Base-by-base conservation (phyloP, 2,888 invertebrate species). In the Ceramica pisi region DNA sequence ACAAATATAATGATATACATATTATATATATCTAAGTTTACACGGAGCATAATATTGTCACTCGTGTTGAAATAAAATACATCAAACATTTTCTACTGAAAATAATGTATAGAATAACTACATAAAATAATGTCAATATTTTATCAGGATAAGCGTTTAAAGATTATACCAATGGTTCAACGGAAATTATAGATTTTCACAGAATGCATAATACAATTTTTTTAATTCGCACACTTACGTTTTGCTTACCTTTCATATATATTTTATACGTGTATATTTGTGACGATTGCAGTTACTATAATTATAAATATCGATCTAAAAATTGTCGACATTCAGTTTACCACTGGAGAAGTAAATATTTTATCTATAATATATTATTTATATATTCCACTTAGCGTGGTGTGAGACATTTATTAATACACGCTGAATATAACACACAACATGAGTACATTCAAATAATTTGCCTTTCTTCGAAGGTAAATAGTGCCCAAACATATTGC, bases 381-480 rank as follows among this genome's bases (percentile, higher is more conserved):
- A 46, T 61, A 67, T 64, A 72, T 53, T 50, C 63, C 72, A 82
- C 84, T 44, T 62, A 70, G 14, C 62, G 75, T 78, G 82, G 67
- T 35, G 71, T 67, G 61, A 68, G 59, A 81, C 57, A 65, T 60
- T 81, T 67, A 78, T 55, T 67, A 67, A 63, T 65, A 78, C 38
- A 67, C 60, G 12, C 56, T 66, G 38, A 62, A 56, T 57, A 69
- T 56, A 48, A 76, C 63, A 78, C 48, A 38, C 50, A 73, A 67
- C 67, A 63, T 65, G 53, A 64, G 19, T 65, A 71, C 67, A 79
- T 26, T 55, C 26, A 67, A 79, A 68, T 57, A 59, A 31, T 53
- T 64, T 55, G 14, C 56, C 44, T 46, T 63, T 31, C 50, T 14
- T 31, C 3, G 23, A 71, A 77, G 61, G 46, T 56, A 57, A 68